Conservation (phyloP, 2,113 vertebrate genomes). For the Xenopus borealis region DNA sequence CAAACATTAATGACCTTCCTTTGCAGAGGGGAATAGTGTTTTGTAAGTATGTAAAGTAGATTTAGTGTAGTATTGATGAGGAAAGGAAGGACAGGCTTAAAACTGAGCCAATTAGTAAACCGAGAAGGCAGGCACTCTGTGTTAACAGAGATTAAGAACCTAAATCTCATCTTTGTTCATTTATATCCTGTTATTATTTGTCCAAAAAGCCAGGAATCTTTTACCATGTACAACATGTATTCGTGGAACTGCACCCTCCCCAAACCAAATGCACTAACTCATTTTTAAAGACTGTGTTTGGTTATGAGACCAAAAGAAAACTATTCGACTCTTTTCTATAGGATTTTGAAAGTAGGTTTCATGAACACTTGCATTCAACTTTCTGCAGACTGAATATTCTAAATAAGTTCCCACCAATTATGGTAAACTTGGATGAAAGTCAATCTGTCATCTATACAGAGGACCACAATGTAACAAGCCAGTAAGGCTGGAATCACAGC, state of each 20-base stretch:
- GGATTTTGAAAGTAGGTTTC: too few species aligned
- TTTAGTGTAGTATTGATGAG: conserved; percentile 6
- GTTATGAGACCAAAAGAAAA: too few species aligned
- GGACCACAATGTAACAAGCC: too few species aligned
- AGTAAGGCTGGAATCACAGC: too few species aligned
- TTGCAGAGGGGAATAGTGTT: conserved; percentile 43
- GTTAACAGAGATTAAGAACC: conserved; percentile 50
- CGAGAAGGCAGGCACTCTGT: conserved; percentile 48
- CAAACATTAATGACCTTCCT: conserved; percentile 55
- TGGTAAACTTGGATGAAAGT: too few species aligned
- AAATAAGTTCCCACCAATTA: too few species aligned
- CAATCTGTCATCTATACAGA: too few species aligned
- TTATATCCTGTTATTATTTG: conserved; percentile 44
- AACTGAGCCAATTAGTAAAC: conserved; percentile 53
- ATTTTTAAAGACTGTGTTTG: too few species aligned
- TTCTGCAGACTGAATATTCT: too few species aligned
- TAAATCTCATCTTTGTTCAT: conserved; percentile 51
- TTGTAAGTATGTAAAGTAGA: conserved; percentile 42
- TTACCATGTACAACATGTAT: background rate
- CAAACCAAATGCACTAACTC: background rate
- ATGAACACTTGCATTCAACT: too few species aligned
- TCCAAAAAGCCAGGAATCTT: conserved; percentile 30
- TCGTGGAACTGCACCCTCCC: conserved; percentile 11
- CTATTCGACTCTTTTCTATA: too few species aligned
- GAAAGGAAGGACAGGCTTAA: conserved; percentile 46